Percentiles rank a stretch among this genome's conserved stretches.
phyloP scores from a whole-genome alignment of 1,140 invertebrate genomes.

The Paramacrobiotus metropolitanus region DNA sequence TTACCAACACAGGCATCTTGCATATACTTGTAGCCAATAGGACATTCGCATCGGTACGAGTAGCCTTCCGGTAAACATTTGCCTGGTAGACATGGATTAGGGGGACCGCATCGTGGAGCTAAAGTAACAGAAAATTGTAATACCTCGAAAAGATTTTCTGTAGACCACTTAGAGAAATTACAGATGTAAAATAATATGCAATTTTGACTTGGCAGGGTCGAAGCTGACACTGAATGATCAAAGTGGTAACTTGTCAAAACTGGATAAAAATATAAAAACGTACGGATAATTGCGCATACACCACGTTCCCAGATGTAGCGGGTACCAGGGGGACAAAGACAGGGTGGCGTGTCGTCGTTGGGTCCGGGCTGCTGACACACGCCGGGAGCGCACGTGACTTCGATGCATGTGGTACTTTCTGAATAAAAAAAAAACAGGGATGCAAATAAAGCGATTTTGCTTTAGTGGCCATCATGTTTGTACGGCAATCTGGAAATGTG shows the following conservation, averaged over 20 bases:
- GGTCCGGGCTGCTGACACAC: neutral
- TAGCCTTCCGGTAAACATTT: neutral
- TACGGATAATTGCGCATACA: neutral
- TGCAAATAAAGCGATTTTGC: no score
- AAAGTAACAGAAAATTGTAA: no score
- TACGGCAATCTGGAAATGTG: no score
- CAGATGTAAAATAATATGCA: no score
- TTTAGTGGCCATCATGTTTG: no score
- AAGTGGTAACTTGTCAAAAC: no score
- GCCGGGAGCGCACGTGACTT: neutral
- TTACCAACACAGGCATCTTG: neutral
- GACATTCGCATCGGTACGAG: conserved; percentile 24
- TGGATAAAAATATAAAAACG: neutral
- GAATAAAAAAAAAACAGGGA: no score
- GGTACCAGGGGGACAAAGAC: neutral
- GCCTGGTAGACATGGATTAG: neutral
- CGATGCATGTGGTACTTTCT: neutral
- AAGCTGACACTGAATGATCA: no score
- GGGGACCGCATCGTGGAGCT: neutral
- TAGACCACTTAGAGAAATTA: no score
- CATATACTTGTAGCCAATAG: conserved; percentile 38
- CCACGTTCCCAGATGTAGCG: neutral
- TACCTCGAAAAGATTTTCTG: no score
- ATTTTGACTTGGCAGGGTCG: no score
- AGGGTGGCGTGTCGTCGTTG: neutral